Conservation (phyloP, 1,140 invertebrate species). For the Apis florea region DNA sequence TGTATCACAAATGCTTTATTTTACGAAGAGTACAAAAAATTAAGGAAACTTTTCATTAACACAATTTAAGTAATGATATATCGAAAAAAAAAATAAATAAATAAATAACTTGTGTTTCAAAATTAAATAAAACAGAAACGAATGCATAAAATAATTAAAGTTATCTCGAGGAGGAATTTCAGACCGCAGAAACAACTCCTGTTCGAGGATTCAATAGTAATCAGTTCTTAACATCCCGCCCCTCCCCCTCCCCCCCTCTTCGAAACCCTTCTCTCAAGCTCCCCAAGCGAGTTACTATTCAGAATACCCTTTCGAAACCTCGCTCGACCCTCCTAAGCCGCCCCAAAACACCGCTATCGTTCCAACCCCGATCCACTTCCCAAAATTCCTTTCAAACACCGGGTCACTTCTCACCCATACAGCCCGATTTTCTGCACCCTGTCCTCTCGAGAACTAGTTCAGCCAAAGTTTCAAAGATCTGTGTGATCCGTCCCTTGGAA, state of each 20-base stretch:
- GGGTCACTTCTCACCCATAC: conserved; percentile 1
- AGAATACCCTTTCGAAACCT: conserved; percentile 10
- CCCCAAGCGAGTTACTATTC: conserved; percentile 6
- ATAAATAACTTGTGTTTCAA: too few species aligned
- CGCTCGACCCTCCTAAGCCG: conserved; percentile 13
- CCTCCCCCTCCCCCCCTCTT: background rate
- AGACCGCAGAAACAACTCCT: background rate
- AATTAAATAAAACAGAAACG: too few species aligned
- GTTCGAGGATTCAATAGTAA: background rate
- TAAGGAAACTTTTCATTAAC: too few species aligned
- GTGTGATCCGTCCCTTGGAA: background rate
- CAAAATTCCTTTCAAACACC: conserved; percentile 4
- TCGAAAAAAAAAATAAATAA: too few species aligned
- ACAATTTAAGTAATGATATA: too few species aligned
- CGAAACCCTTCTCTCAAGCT: background rate
- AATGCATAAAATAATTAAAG: background rate
- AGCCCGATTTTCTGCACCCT: background rate
- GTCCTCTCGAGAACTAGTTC: conserved; percentile 15
- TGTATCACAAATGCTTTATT: too few species aligned
- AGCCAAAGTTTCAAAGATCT: background rate
- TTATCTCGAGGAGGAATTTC: background rate
- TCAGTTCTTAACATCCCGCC: background rate
- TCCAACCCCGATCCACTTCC: conserved; percentile 7
- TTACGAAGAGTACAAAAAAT: too few species aligned
- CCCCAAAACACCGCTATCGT: conserved; percentile 4